Base-by-base conservation (phyloP, 2,888 invertebrate species). In the Carcina quercana region DNA sequence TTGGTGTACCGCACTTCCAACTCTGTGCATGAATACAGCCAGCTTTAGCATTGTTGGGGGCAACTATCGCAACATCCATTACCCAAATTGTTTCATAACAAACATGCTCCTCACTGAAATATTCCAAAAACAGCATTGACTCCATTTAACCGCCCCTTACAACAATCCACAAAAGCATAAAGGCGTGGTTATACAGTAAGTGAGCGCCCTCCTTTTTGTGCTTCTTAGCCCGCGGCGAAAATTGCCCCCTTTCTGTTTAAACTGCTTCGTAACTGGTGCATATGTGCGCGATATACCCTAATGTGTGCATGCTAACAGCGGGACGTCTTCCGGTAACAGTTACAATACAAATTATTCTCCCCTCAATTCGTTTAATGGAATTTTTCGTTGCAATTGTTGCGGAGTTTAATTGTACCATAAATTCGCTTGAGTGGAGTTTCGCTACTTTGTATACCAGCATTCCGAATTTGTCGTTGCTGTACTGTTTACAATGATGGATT, bases 141-240 rank as follows among this genome's bases (percentile, higher is more conserved):
- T 43, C 28, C 28, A 36, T 40, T 47, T 42, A 38, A 32, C 38
- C 45, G 40, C 45, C 48, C 47, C 43, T 45, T 32, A 36, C 44
- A 47, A n/a, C n/a, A 51, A 50, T 56, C 51, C 44, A 67, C 57
- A 63, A 66, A 63, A 62, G 54, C 61, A 60, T 59, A 57, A 61
- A 73, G 76, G 76, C 74, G 75, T 73, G 76, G 74, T 67, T 61
- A 60, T 45, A 58, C 51, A 57, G 56, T 61, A 60, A 59, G 59
- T 54, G 54, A 58, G 65, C 63, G 50, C 71, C 73, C 74, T 69
- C 54, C 59, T 54, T 62, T 59, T 57, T 56, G 50, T 48, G 51
- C 55, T 61, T 55, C 59, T 61, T 59, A 46, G 61, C 68, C 64
- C 50, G 65, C 64, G 63, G 65, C 62, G 60, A 72, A 72, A 74